Base-by-base conservation (phyloP, 2,888 invertebrate genomes). In the Ptilodon capucinus region DNA sequence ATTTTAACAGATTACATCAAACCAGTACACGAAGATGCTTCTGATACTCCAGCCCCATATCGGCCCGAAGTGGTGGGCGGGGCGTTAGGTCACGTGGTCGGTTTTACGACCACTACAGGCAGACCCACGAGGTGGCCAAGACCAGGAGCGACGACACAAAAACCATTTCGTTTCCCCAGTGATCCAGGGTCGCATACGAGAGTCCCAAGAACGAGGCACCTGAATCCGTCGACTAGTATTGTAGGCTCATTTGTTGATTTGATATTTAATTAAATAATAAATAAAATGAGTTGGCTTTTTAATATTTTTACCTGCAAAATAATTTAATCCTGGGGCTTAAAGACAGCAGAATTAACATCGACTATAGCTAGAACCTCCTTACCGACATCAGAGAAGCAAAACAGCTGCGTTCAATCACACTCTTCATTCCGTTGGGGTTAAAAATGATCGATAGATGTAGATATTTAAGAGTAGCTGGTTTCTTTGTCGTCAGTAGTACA, bases 231-330 rank as follows among this genome's bases (percentile, higher is more conserved):
- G 4, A 42, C 55, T 8, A 73, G 74, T 41, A 67, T 90, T 51
- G 41, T 90, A 19, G 81, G 84, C 48, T 89, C 90, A 1, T 90
- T 90, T 56, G 58, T 88, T 34, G 86, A 87, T 68, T 76, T 90
- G 49, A 72, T 90, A 42, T 81, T 85, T 54, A 74, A 86, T 82
- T 80, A 79, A 83, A 77, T 55, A 32, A n/a, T 23, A n/a, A 11
- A 9, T 25, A 8, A 25, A 25, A 25, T 8, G 7, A 1, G 8
- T 11, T 21, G 1, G 9, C 25, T 7, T 9, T 25, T 25, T 25
- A n/a, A n/a, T n/a, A n/a, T n/a, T n/a, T n/a, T n/a, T n/a, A n/a
- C n/a, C n/a, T n/a, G n/a, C n/a, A n/a, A n/a, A n/a, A n/a, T n/a
- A n/a, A n/a, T n/a, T n/a, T n/a, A n/a, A n/a, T n/a, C n/a, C n/a